A percentile compares a stretch with the other conserved stretches of the same genome.
Evolutionary conservation across 1,140 invertebrate species (phyloP).

Genomic region (Phthorimaea operculella): DNA sequence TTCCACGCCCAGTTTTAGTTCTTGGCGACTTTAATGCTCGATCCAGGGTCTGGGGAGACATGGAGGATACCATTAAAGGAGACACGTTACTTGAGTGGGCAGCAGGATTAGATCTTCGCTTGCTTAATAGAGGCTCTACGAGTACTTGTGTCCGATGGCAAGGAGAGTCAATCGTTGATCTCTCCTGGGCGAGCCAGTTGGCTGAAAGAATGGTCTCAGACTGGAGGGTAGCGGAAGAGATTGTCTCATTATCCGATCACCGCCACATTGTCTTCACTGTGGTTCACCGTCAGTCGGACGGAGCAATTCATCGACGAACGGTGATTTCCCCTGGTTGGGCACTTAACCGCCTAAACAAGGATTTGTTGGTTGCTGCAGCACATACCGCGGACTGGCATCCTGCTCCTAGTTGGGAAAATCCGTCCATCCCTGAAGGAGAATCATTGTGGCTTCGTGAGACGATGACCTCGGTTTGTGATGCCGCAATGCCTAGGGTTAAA

Average conservation of each 20-base stretch:
- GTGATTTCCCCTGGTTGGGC: constrained; percentile 6
- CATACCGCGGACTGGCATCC: constrained; percentile 10
- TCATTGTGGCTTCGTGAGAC: neutral
- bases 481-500: constrained; percentile 15
- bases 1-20: constrained; percentile 10
- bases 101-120: constrained; percentile 14
- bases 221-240: constrained; percentile 29
- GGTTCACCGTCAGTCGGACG: neutral
- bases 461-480: constrained; percentile 17
- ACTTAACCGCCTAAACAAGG: constrained; percentile 13
- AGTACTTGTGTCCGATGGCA: constrained; percentile 27
- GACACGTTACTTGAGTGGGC: constrained; percentile 15
- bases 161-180: constrained; percentile 30
- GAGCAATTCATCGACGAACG: too few relatives aligned
- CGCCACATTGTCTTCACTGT: constrained; percentile 25
- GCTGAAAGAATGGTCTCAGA: constrained; percentile 7
- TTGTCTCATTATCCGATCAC: constrained; percentile 35
- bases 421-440: constrained; percentile 9
- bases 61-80: constrained; percentile 10
- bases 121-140: constrained; percentile 20
- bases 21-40: constrained; percentile 23
- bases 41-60: constrained; percentile 13
- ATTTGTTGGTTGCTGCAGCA: constrained; percentile 14
- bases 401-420: neutral
- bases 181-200: constrained; percentile 20